These are phyloP conservation scores for Pantherophis alleghaniensis DNA, from an alignment of 2,797 vertebrate genomes.

Conservation along the genomic window DNA sequence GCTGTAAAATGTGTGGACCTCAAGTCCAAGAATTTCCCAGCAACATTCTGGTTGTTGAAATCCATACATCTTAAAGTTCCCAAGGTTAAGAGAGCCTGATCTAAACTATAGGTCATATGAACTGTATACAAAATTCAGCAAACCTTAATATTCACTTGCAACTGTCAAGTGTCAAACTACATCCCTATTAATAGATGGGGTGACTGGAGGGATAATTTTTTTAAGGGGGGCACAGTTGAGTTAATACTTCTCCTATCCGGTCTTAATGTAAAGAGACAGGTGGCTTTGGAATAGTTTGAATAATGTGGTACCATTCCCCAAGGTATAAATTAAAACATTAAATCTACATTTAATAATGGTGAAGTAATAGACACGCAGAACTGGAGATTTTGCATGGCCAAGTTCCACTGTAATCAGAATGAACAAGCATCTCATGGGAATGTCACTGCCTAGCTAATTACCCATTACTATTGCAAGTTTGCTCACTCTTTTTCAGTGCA, in stretches of 20 bases:
- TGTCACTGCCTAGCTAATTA: slow-evolving; percentile 29
- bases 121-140: not conserved
- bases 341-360: slow-evolving; percentile 36
- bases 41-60: not conserved
- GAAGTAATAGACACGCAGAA: slow-evolving; percentile 27
- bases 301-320: slow-evolving; percentile 25
- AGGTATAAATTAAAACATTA: slow-evolving; percentile 40
- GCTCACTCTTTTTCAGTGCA: not conserved
- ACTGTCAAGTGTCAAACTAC: not conserved
- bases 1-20: not conserved
- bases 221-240: not conserved
- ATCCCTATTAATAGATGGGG: slow-evolving; percentile 20
- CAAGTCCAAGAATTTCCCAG: not conserved
- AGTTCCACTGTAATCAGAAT: slow-evolving; percentile 35
- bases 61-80: not conserved
- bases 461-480: slow-evolving; percentile 26
- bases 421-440: slow-evolving; percentile 36
- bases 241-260: not conserved
- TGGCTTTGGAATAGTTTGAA: slow-evolving; percentile 27
- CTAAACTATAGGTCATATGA: slow-evolving; percentile 1
- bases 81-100: not conserved
- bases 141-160: slow-evolving; percentile 10
- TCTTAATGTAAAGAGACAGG: slow-evolving; percentile 36
- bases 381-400: slow-evolving; percentile 1
- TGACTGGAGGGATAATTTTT: not conserved